Evolutionary conservation across 35 echinoderm and acorn worm genomes (phyloP), one percentile per base, ranked within the genome.

Genomic region (Apostichopus parvimensis): DNA sequence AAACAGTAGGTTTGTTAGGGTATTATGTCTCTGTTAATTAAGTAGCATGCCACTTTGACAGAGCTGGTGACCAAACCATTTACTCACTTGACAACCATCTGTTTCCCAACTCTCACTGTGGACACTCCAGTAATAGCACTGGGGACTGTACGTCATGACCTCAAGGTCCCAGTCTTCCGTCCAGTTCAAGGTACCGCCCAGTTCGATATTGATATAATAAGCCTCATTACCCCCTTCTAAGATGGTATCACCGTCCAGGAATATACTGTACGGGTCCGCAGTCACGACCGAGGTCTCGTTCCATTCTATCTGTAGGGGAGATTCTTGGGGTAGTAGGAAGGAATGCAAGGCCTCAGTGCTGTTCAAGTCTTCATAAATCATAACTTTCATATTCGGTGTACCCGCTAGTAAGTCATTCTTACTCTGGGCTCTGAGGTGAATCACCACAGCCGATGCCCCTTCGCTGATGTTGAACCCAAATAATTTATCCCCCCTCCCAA

Each of bases 121-220:
- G 11, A 61, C 71, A 92, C 95, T 84, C 96, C 96, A 98, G 71
- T 93, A 95, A 15, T 91, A 28, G 88, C 96, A 98, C 25, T 92
- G 85, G 65, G 91, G 56, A 55, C 79, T 77, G 88, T 72, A 95
- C 45, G 86, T 82, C 55, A 79, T 86, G 11, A 98, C 92, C 14
- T 55, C 57, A 18, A 90, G 18, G 59, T 95, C 77, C 53, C 70
- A 71, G 23, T 91, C 72, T 88, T 92, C 87, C 5, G 84, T 84
- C 59, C 79, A 83, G 60, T 84, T 54, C 54, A 68, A 53, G 23
- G 11, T 89, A 59, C 89, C 89, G 79, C 54, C 89, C 22, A 75
- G 71, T 23, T 91, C 82, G 9, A 97, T 14, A 8, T 87, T 87
- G n/a, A 98, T 58, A 75, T 59, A 87, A 64, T 93, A 94, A 4